Conservation (phyloP, 1,140 invertebrate species). For the Drosophila equinoxialis region DNA sequence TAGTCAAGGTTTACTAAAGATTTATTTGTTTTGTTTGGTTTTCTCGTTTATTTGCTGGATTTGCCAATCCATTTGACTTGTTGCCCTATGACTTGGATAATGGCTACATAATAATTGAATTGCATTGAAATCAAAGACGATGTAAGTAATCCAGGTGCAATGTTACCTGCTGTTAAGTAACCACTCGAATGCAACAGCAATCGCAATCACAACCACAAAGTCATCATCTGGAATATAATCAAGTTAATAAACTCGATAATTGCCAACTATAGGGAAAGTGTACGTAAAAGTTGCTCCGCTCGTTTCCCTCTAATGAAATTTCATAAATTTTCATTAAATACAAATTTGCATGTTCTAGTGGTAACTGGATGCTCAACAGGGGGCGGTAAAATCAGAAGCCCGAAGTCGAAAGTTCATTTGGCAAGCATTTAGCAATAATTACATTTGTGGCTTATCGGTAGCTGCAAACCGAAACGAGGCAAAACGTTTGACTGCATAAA, state of each 20-base stretch:
- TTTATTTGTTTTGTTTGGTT: constrained; percentile 28
- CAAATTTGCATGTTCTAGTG: constrained; percentile 33
- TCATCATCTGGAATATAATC: constrained; percentile 20
- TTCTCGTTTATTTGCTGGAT: constrained; percentile 18
- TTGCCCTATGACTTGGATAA: constrained; percentile 32
- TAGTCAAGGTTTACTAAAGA: constrained; percentile 10
- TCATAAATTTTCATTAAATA: constrained; percentile 40
- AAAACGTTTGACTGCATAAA: constrained; percentile 31
- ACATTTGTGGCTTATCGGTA: constrained; percentile 18
- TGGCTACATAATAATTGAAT: constrained; percentile 31
- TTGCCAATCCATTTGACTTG: constrained; percentile 50
- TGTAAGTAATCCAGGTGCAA: background rate
- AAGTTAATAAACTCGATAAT: constrained; percentile 21
- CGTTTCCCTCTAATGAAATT: constrained; percentile 1
- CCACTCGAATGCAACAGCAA: constrained; percentile 4
- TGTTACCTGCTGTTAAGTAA: constrained; percentile 10
- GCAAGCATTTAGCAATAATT: constrained; percentile 26
- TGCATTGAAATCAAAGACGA: constrained; percentile 22
- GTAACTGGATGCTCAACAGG: background rate
- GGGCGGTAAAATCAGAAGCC: background rate
- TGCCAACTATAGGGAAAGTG: constrained; percentile 13
- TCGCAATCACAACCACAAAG: background rate
- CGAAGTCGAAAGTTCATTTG: background rate
- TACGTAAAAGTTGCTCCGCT: background rate
- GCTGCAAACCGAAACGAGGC: background rate